Base-by-base conservation (phyloP, 2,113 vertebrate species). In the Cryptotis parvus region DNA sequence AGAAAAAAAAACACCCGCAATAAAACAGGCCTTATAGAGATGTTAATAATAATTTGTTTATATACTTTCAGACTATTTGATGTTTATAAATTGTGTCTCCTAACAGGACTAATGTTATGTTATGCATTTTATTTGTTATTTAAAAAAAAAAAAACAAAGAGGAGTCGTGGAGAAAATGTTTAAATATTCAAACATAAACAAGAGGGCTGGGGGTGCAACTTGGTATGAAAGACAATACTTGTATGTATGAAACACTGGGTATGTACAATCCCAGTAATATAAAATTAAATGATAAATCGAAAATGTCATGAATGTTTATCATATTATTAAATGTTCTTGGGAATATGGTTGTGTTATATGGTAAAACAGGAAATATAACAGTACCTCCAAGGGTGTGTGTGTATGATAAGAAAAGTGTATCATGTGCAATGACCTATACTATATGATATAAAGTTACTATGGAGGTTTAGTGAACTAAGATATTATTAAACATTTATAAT, bases 261-360 rank as follows among this genome's bases (percentile, higher is more conserved):
- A 12, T 49, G 45, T 49, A 12, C 14, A 49, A 49, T 61, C 15
- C 31, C 45, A 73, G 99, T 99, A 97, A 98, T 98, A 95, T 58
- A 96, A 22, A 31, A n/a, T n/a, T n/a, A n/a, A n/a, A n/a, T n/a
- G n/a, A n/a, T n/a, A n/a, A n/a, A n/a, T n/a, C n/a, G n/a, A n/a
- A n/a, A n/a, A n/a, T n/a, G n/a, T n/a, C n/a, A n/a, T n/a, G n/a
- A n/a, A n/a, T n/a, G n/a, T n/a, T n/a, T n/a, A n/a, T n/a, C n/a
- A 49, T 45, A 49, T 12, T 49, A 49, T 49, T 49, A 49, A 49
- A 49, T 10, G 14, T 49, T 49, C 45, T 49, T 49, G 31, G 58
- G 52, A 55, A 1, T 24, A 39, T 49, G 45, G 35, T 22, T 61
- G 18, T 66, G 52, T 72, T 26, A 39, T 29, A 12, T 74, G 55